Base-by-base conservation (phyloP, 2,888 invertebrate genomes). In the Megalurothrips usitatus region DNA sequence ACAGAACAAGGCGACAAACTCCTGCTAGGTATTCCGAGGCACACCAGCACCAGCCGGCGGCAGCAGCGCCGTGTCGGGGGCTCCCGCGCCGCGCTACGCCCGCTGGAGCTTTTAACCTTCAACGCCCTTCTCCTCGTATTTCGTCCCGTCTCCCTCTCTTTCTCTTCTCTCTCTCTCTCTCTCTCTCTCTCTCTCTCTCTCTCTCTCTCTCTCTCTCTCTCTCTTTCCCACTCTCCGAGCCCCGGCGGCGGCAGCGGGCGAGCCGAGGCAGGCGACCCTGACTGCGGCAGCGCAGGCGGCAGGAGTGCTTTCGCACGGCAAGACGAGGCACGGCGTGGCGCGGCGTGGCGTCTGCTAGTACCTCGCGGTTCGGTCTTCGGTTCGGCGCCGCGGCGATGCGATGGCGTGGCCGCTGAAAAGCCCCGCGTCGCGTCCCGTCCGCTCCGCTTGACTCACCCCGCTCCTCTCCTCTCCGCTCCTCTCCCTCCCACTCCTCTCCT, bases 201-300 rank as follows among this genome's bases (percentile, higher is more conserved):
- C 34, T 79, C 79, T 82, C 79, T 80, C 28, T 68, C 34, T 52
- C n/a, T 80, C 81, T 80, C 81, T 81, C 81, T 23, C 82, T 79
- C 9, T 80, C 79, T 0, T 49, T 80, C 80, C 48, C 10, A 48
- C 78, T 78, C 11, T 78, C 17, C 26, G 14, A 43, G 34, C 6
- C 34, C 34, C 6, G 34, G 34, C 34, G 34, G 34, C 34, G 34
- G 34, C 34, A 43, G 34, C 34, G 6, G 34, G 34, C 34, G 34
- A 6, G 34, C 34, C 34, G 34, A 43, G 34, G 58, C 68, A 68
- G 68, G 68, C 68, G 68, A 68, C 68, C 68, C 68, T 68, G 68
- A 68, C 68, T 68, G 68, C 63, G 14, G 52, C 52, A 19, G 14
- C 2, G 10, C 52, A 52, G 52, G 52, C 58, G 23, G 68, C 68